These are phyloP conservation scores for Drosophila chauvacae DNA, from an alignment of 1,140 invertebrate genomes.

Conservation along the genomic window DNA sequence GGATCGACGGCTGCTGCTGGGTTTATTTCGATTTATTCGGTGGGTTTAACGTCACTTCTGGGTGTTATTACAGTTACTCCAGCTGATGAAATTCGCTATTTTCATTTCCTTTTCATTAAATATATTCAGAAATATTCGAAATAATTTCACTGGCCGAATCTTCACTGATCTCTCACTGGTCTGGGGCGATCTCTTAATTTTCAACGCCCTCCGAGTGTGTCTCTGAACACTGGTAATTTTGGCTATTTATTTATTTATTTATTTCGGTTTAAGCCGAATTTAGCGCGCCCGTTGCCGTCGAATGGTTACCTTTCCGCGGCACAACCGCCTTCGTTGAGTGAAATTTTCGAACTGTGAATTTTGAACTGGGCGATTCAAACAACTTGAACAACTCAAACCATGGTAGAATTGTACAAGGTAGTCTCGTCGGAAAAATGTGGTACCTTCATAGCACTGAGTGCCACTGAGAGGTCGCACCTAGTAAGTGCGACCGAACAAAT, in stretches of 20 bases:
- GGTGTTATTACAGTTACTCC: slow-evolving; percentile 8
- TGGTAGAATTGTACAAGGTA: too few species aligned
- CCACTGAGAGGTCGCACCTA: too few species aligned
- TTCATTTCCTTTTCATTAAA: neutral
- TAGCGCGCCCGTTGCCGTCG: slow-evolving; percentile 61
- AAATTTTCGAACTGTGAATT: too few species aligned
- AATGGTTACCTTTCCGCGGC: slow-evolving; percentile 22
- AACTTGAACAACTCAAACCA: too few species aligned
- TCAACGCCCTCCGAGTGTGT: slow-evolving; percentile 43
- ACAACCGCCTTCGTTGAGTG: too few species aligned
- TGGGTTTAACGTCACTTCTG: slow-evolving; percentile 21
- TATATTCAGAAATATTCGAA: slow-evolving; percentile 15
- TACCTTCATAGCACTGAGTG: too few species aligned
- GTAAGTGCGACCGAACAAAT: too few species aligned
- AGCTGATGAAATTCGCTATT: slow-evolving; percentile 35
- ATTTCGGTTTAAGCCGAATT: slow-evolving; percentile 57
- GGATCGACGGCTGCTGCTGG: slow-evolving; percentile 11
- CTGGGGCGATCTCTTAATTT: slow-evolving; percentile 30
- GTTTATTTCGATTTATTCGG: slow-evolving; percentile 20
- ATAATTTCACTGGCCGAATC: slow-evolving; percentile 31
- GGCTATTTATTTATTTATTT: slow-evolving; percentile 32
- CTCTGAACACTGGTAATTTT: slow-evolving; percentile 43
- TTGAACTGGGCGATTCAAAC: too few species aligned
- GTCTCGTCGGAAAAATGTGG: too few species aligned
- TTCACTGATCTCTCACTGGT: slow-evolving; percentile 47